phyloP scores from a whole-genome alignment of 2,113 vertebrate genomes.

The Labrus mixtus region DNA sequence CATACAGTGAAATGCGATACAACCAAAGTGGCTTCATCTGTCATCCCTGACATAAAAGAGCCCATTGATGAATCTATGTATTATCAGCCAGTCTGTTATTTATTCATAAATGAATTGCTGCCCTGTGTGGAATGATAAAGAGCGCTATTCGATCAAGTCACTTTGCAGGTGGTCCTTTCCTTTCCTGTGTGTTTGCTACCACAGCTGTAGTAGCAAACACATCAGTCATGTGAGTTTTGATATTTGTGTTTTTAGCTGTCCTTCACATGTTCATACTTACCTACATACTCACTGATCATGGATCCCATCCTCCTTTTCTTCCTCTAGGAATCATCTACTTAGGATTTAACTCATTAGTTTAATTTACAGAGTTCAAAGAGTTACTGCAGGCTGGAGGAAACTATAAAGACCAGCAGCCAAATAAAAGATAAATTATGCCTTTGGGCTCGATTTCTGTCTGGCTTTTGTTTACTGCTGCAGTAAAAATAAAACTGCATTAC shows the following conservation, averaged over 20 bases:
- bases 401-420: constrained; percentile 55
- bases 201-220: constrained; percentile 58
- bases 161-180: constrained; percentile 78
- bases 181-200: constrained; percentile 75
- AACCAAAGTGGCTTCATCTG: constrained; percentile 51
- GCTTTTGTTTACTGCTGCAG: constrained; percentile 36
- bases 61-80: constrained; percentile 61
- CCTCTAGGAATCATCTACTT: constrained; percentile 26
- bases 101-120: constrained; percentile 56
- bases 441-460: constrained; percentile 40
- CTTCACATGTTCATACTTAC: constrained; percentile 39
- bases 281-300: constrained; percentile 38
- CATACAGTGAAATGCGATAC: constrained; percentile 45
- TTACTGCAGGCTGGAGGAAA: constrained; percentile 53
- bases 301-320: constrained; percentile 22
- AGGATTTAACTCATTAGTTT: constrained; percentile 52
- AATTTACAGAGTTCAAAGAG: constrained; percentile 60
- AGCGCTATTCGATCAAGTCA: constrained; percentile 68
- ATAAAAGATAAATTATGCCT: constrained; percentile 67
- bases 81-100: constrained; percentile 56
- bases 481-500: constrained; percentile 40
- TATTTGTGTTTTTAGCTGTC: constrained; percentile 46
- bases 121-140: constrained; percentile 39
- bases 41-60: constrained; percentile 59
- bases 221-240: constrained; percentile 46